These are phyloP conservation scores for Amiota mariae DNA, from an alignment of 2,888 invertebrate genomes.

Conservation along the genomic window DNA sequence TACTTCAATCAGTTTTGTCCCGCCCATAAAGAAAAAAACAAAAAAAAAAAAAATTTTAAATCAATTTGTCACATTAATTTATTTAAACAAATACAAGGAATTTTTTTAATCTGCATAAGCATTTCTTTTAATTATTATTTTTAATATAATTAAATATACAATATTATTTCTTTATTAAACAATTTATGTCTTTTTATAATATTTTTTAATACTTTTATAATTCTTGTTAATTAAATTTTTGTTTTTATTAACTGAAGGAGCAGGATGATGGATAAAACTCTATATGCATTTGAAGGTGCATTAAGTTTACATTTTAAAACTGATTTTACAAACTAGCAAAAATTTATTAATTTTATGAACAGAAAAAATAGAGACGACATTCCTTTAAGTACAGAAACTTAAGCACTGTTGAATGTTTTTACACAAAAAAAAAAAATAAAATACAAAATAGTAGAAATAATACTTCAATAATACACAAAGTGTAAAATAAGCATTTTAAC, in stretches of 20 bases:
- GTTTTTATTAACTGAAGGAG: constrained; percentile 2
- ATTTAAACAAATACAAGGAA: neutral
- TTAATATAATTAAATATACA: constrained; percentile 9
- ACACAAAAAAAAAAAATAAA: constrained; percentile 31
- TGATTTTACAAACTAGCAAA: neutral
- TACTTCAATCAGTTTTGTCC: no score
- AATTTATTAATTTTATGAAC: neutral
- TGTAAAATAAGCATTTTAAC: constrained; percentile 34
- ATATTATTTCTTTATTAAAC: constrained; percentile 1
- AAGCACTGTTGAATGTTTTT: constrained; percentile 22
- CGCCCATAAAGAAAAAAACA: no score
- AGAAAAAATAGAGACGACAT: neutral
- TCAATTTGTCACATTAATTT: no score
- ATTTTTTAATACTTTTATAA: constrained; percentile 24
- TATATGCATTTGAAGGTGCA: neutral
- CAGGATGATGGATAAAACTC: no score
- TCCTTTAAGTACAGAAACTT: constrained; percentile 13
- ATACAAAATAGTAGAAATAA: constrained; percentile 42
- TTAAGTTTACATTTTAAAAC: constrained; percentile 1
- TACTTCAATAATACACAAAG: constrained; percentile 30
- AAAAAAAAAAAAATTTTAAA: neutral
- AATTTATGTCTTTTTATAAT: constrained; percentile 11
- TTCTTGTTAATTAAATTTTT: neutral
- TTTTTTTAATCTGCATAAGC: neutral
- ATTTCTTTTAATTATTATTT: constrained; percentile 11